Conservation (phyloP, 2,113 vertebrate genomes). For the sheep (Ovis aries) region DNA sequence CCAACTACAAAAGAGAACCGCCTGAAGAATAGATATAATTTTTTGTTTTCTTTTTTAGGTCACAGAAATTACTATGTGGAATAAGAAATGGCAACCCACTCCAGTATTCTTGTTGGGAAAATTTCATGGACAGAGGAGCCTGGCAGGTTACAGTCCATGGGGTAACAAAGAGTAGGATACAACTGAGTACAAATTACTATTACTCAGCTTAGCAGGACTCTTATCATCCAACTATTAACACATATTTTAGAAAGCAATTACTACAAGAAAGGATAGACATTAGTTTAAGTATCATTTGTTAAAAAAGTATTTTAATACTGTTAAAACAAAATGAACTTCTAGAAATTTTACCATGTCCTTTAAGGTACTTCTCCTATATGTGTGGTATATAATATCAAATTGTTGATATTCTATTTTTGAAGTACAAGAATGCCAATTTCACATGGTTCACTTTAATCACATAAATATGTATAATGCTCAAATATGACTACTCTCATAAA, state of each 20-base stretch:
- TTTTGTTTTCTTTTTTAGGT: not conserved
- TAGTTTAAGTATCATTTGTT: not conserved
- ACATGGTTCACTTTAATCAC: not conserved
- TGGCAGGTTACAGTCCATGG: not conserved
- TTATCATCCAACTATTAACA: not conserved
- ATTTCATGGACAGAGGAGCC: not conserved
- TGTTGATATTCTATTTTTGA: not conserved
- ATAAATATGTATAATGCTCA: not conserved
- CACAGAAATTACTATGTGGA: not conserved
- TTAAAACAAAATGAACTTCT: not conserved
- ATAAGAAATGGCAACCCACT: not conserved
- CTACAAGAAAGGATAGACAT: not conserved
- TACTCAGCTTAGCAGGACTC: not conserved
- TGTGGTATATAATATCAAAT: not conserved
- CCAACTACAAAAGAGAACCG: not conserved
- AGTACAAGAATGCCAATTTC: not conserved
- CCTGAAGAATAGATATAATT: not conserved
- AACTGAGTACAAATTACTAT: not conserved
- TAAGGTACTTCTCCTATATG: not conserved
- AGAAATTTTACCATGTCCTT: not conserved
- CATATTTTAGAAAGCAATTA: slow-evolving; percentile 28
- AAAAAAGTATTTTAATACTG: not conserved
- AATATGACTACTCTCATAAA: not conserved
- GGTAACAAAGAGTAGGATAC: not conserved
- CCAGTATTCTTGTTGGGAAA: not conserved